These are phyloP conservation scores for Heterotilapia buettikoferi DNA, from an alignment of 2,113 vertebrate species.

Conservation along the genomic window DNA sequence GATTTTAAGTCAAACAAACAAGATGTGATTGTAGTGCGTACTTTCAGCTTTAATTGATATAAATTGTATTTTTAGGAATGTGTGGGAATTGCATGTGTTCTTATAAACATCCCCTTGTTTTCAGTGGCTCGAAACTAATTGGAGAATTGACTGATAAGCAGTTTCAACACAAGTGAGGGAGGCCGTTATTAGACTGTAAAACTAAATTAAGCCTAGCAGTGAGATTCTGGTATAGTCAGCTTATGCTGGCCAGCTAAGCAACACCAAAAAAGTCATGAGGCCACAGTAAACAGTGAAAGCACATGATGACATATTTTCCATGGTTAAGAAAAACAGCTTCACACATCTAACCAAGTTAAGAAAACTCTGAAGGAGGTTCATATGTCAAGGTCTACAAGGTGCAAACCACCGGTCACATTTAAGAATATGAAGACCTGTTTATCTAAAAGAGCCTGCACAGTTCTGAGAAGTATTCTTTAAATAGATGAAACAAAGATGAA, in stretches of 20 bases:
- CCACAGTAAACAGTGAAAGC: background rate
- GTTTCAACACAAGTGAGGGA: background rate
- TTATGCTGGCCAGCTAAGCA: background rate
- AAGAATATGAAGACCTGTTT: background rate
- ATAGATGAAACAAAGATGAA: background rate
- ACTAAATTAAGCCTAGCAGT: background rate
- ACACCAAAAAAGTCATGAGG: background rate
- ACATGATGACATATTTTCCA: background rate
- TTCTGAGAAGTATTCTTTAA: background rate
- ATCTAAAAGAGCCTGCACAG: background rate
- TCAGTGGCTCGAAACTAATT: background rate
- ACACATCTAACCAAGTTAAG: background rate
- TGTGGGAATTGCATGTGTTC: background rate
- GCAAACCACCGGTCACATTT: background rate
- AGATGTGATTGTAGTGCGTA: background rate
- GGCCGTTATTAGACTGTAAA: background rate
- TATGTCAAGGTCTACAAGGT: background rate
- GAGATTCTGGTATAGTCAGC: background rate
- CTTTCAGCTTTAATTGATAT: background rate
- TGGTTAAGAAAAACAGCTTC: background rate
- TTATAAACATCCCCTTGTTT: background rate
- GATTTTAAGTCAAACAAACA: background rate
- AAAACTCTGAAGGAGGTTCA: background rate
- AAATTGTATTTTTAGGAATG: background rate
- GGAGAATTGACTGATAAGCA: background rate